Conservation (phyloP, 2,113 vertebrate species). For the Scolopax mira region DNA sequence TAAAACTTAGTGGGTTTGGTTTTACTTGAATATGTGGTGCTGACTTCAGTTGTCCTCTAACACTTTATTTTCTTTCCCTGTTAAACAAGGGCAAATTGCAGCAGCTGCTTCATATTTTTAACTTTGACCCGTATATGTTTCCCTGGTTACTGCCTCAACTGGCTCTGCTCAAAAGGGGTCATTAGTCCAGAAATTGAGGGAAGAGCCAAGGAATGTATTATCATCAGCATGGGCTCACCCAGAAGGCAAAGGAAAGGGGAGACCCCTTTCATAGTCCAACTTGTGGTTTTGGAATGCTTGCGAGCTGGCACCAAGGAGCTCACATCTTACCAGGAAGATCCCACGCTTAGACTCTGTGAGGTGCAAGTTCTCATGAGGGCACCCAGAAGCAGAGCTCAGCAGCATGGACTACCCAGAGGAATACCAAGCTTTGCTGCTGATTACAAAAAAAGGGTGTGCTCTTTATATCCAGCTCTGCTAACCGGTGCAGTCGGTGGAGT, state of each 20-base stretch:
- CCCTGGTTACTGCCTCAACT: not conserved
- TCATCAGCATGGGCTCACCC: not conserved
- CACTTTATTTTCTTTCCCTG: not conserved
- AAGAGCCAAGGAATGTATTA: not conserved
- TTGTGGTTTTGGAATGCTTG: not conserved
- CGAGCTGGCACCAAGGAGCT: rapidly evolving
- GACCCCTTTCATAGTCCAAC: not conserved
- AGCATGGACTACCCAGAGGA: not conserved
- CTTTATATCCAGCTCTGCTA: not conserved
- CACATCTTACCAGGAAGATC: not conserved
- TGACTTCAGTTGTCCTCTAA: not conserved
- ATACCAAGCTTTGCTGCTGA: not conserved
- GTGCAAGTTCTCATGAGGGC: not conserved
- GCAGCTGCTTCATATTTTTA: not conserved
- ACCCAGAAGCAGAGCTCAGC: rapidly evolving
- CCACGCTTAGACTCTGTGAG: not conserved
- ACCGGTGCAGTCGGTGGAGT: rapidly evolving
- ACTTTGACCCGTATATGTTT: not conserved
- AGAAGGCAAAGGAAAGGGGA: not conserved
- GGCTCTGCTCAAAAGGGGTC: not conserved
- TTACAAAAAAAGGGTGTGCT: not conserved
- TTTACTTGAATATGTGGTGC: not conserved
- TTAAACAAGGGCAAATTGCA: not conserved
- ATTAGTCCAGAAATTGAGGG: not conserved
- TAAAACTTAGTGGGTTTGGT: not conserved